phyloP scores from a whole-genome alignment of 2,888 invertebrate species.

The Drosophila parthenogenetica region DNA sequence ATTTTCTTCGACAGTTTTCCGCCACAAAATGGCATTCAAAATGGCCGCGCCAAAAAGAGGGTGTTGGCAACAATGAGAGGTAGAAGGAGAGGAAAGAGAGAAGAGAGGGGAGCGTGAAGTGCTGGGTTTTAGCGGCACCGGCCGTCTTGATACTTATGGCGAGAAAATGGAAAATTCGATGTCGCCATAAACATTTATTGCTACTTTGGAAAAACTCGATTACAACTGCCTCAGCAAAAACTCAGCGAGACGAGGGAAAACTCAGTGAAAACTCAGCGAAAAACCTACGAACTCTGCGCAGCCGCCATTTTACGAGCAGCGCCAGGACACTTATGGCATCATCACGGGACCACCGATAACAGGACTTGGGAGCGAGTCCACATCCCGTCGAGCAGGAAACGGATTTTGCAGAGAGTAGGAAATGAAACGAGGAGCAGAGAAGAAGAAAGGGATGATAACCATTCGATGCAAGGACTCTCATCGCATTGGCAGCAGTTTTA shows the following conservation, averaged over 20 bases:
- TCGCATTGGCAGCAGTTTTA: constrained; percentile 63
- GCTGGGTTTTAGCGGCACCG: constrained; percentile 60
- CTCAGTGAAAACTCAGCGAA: neutral
- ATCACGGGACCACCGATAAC: constrained; percentile 36
- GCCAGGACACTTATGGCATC: constrained; percentile 75
- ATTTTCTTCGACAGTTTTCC: constrained; percentile 7
- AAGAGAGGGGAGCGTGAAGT: neutral
- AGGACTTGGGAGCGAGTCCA: constrained; percentile 21
- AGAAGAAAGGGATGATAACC: constrained; percentile 5
- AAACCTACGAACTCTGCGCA: constrained; percentile 36
- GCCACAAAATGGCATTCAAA: constrained; percentile 57
- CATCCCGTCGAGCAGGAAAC: constrained; percentile 57
- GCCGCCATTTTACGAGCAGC: constrained; percentile 76
- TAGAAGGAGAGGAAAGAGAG: neutral
- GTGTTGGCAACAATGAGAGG: neutral
- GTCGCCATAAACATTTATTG: constrained; percentile 81
- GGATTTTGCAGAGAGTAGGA: constrained; percentile 64
- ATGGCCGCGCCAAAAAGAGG: constrained; percentile 49
- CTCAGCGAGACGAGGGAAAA: constrained; percentile 76
- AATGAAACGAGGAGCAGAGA: neutral
- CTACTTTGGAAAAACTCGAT: constrained; percentile 75
- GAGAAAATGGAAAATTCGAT: constrained; percentile 82
- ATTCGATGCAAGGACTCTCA: constrained; percentile 11
- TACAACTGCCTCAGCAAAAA: constrained; percentile 45
- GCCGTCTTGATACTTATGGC: constrained; percentile 76